A percentile compares a stretch with the other conserved stretches of the same genome.
phyloP scores from a whole-genome alignment of 2,113 vertebrate species.

The Oenanthe melanoleuca region DNA sequence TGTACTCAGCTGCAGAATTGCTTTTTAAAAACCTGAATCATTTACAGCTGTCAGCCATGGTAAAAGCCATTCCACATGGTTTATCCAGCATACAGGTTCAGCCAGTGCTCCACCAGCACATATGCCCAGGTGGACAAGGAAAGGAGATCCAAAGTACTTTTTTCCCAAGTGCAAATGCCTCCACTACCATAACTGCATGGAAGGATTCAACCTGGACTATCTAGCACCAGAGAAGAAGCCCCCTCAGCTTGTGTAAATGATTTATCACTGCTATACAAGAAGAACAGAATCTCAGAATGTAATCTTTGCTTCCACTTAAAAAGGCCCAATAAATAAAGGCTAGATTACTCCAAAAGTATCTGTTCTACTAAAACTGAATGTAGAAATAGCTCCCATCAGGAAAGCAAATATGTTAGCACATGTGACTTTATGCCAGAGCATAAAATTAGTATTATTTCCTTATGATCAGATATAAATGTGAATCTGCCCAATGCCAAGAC shows the following conservation, averaged over 20 bases:
- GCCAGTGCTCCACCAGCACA: background rate
- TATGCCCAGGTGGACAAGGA: fast-evolving
- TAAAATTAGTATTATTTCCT: conserved; percentile 30
- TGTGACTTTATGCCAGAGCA: background rate
- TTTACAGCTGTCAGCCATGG: background rate
- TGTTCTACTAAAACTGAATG: background rate
- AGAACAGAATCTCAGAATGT: background rate
- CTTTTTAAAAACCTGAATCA: fast-evolving
- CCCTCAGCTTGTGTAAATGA: background rate
- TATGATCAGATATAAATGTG: background rate
- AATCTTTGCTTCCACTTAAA: background rate
- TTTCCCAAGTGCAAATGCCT: background rate
- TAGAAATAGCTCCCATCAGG: background rate
- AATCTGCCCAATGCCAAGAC: background rate
- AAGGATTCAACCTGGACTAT: background rate
- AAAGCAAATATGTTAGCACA: background rate
- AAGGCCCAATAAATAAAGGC: background rate
- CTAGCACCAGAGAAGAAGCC: background rate
- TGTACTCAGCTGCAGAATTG: background rate
- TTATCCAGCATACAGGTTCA: background rate
- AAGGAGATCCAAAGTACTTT: background rate
- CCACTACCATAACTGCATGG: background rate
- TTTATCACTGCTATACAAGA: background rate
- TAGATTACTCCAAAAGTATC: background rate
- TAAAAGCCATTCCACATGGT: background rate